Base-by-base conservation (phyloP, 2,113 vertebrate genomes). In the Cyanoderma ruficeps region DNA sequence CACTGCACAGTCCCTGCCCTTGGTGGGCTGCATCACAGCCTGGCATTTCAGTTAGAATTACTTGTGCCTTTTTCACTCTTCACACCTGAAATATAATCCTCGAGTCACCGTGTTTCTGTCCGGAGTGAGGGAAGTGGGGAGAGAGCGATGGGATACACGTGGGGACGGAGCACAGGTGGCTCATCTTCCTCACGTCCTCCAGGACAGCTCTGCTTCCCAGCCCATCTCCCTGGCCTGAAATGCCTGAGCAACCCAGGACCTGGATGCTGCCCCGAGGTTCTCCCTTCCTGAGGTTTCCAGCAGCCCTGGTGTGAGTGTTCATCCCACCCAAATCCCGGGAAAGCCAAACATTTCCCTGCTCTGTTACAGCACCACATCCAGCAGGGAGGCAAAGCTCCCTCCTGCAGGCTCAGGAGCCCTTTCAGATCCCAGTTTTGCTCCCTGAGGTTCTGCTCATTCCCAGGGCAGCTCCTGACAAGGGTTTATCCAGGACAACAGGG, bases 331-430 rank as follows among this genome's bases (percentile, higher is more conserved):
- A 76, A n/a, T 5, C 39, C 44, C 35, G 23, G n/a, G 37, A 59
- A 61, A 28, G 20, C 24, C 83, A 33, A 78, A 23, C 0, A 0
- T 67, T 67, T n/a, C 61, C 33, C 77, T 57, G 25, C 49, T 68
- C 35, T 0, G 0, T 7, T 11, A 15, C 31, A 55, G 1, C 56
- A 52, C 0, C 2, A 60, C 20, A 13, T 35, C 69, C 30, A 57
- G 53, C 63, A 41, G n/a, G 59, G 61, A 60, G n/a, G 25, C 30
- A 67, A 18, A 69, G 27, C 10, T 56, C n/a, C 61, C 37, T 19
- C 57, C 42, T 76, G 77, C 72, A 87, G 31, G 13, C 27, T 44
- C 41, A 1, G 44, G 47, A 65, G 24, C 69, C 28, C 42, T 67
- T 47, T 23, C 55, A 71, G 61, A 39, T 53, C 44, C 52, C 39